Percentiles rank a stretch among this genome's conserved stretches.
Evolutionary conservation across 1,140 invertebrate genomes (phyloP).

Genomic region (Trypoxylus dichotomus): DNA sequence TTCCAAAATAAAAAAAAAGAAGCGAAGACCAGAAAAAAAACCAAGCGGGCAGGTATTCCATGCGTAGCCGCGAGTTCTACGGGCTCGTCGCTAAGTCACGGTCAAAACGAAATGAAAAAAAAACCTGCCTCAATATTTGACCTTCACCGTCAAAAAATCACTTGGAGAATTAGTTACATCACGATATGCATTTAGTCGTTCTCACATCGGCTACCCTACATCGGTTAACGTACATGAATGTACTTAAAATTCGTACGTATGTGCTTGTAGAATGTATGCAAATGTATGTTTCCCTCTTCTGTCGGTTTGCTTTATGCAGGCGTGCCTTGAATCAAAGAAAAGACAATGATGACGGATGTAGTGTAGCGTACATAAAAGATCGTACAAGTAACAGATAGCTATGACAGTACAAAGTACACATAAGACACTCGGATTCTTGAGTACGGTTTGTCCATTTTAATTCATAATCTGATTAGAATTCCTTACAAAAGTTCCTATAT

Average conservation of each 20-base stretch:
- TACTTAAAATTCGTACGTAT: too few relatives aligned
- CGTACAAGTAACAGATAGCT: too few relatives aligned
- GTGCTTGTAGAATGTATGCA: background rate
- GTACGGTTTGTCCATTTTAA: too few relatives aligned
- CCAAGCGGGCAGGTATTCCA: background rate
- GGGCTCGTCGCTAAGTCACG: constrained; percentile 5
- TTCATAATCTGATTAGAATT: too few relatives aligned
- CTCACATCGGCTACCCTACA: background rate
- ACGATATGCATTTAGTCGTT: constrained; percentile 11
- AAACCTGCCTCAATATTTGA: constrained; percentile 28
- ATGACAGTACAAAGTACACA: too few relatives aligned
- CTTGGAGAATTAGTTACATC: background rate
- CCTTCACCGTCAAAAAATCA: constrained; percentile 28
- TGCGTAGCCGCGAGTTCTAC: background rate
- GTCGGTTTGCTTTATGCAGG: background rate
- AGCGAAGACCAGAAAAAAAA: background rate
- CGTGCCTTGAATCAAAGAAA: background rate
- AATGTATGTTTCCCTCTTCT: background rate
- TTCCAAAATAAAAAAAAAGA: background rate
- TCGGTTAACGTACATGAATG: too few relatives aligned
- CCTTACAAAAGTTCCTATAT: too few relatives aligned
- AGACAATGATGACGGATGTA: background rate
- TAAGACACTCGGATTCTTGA: too few relatives aligned
- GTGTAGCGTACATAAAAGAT: too few relatives aligned
- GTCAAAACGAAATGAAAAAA: constrained; percentile 6